Evolutionary conservation across 2,888 invertebrate genomes (phyloP).

Genomic region (Eulithis prunata): DNA sequence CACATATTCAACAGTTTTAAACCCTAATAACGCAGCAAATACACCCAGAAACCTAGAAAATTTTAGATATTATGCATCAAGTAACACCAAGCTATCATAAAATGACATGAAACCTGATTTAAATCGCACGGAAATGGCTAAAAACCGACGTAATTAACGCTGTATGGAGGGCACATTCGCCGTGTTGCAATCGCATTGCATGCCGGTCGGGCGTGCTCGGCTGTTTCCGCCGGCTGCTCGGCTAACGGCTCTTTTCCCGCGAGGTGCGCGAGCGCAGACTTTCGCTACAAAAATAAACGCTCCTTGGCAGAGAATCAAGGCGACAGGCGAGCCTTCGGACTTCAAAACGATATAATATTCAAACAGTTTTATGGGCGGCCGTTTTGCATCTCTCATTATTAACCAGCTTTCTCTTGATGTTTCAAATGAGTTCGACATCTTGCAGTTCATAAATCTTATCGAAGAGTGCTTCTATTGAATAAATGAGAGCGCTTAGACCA

Average conservation of each 20-base stretch:
- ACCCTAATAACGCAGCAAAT: constrained; percentile 34
- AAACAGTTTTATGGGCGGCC: constrained; percentile 72
- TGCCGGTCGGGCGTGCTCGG: constrained; percentile 66
- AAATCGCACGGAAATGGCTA: constrained; percentile 27
- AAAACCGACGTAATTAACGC: constrained; percentile 38
- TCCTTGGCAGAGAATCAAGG: constrained; percentile 82
- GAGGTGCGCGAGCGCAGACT: constrained; percentile 62
- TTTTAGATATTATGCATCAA: constrained; percentile 34
- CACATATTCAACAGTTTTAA: constrained; percentile 47
- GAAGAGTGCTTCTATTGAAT: constrained; percentile 5
- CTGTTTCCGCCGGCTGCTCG: constrained; percentile 66
- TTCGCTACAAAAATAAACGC: constrained; percentile 82
- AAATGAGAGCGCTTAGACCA: constrained; percentile 3
- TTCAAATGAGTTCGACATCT: constrained; percentile 21
- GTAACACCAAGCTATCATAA: constrained; percentile 33
- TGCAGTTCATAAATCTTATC: constrained; percentile 10
- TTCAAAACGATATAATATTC: constrained; percentile 64
- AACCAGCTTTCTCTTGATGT: constrained; percentile 28
- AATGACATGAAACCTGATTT: constrained; percentile 42
- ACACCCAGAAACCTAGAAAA: constrained; percentile 5
- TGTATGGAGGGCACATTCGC: constrained; percentile 52
- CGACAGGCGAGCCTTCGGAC: constrained; percentile 79
- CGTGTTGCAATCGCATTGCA: constrained; percentile 56
- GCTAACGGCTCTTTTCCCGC: constrained; percentile 78
- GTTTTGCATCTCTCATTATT: constrained; percentile 37